A percentile compares a stretch with the other conserved stretches of the same genome.
phyloP scores from a whole-genome alignment of 2,113 vertebrate genomes.

The Colistium nudipinnis region DNA sequence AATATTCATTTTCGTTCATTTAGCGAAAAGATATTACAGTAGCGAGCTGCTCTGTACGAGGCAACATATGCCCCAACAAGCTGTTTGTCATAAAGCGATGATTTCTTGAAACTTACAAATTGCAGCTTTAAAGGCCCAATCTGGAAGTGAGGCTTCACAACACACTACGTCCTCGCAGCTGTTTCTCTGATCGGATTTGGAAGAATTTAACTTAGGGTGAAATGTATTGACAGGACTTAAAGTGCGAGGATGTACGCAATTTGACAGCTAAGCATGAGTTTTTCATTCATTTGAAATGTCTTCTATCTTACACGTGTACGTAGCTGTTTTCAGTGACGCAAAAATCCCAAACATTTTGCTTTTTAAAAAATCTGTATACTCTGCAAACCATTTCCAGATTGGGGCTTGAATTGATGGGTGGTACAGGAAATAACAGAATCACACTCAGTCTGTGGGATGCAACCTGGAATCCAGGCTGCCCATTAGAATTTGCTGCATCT shows the following conservation, averaged over 20 bases:
- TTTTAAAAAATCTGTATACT: conserved; percentile 11
- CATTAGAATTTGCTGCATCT: conserved; percentile 63
- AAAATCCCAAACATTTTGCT: not conserved
- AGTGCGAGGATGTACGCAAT: conserved; percentile 16
- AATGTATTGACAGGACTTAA: conserved; percentile 24
- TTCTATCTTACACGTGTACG: conserved; percentile 34
- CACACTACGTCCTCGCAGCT: conserved; percentile 57
- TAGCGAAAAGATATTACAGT: conserved; percentile 53
- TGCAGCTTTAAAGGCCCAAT: conserved; percentile 80
- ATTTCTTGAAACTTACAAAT: conserved; percentile 78
- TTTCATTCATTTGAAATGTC: conserved; percentile 22
- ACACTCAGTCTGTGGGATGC: conserved; percentile 59
- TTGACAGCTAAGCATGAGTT: conserved; percentile 23
- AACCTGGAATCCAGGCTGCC: conserved; percentile 74
- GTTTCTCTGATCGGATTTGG: conserved; percentile 48
- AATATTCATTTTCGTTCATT: conserved; percentile 59
- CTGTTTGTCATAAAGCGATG: conserved; percentile 65
- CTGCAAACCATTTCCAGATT: conserved; percentile 72
- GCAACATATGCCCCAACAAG: conserved; percentile 64
- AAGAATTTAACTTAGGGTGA: conserved; percentile 39
- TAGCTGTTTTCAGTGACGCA: conserved; percentile 19
- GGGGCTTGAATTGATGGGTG: conserved; percentile 60
- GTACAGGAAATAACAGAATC: conserved; percentile 62
- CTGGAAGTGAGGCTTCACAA: conserved; percentile 72
- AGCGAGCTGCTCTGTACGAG: conserved; percentile 51